A percentile compares a stretch with the other conserved stretches of the same genome.
Conservation (phyloP, 2,888 invertebrate species). For the Crossocerus cetratus region DNA sequence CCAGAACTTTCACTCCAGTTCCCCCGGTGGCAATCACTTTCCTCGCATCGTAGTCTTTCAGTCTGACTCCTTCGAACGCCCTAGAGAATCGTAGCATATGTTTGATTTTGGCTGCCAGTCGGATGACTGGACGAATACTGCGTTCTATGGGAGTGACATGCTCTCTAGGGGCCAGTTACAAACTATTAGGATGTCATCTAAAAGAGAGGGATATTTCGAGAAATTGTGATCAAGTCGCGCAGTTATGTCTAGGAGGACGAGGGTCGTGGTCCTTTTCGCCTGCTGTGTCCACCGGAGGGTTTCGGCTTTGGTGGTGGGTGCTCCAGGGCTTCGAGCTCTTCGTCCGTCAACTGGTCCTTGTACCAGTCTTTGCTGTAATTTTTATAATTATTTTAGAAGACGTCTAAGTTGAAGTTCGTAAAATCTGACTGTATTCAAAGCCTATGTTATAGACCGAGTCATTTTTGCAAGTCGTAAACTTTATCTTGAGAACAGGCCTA, state of each 20-base stretch:
- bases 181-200: slow-evolving; percentile 21
- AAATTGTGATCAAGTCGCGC: slow-evolving; percentile 27
- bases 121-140: too few relatives aligned
- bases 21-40: not conserved
- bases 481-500: too few relatives aligned
- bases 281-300: slow-evolving; percentile 77
- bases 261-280: slow-evolving; percentile 77
- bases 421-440: too few relatives aligned
- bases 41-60: not conserved
- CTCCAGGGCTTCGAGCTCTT: slow-evolving; percentile 87
- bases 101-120: too few relatives aligned
- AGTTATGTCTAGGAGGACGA: slow-evolving; percentile 51
- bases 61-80: not conserved
- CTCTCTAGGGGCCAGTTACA: too few relatives aligned
- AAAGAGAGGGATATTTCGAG: slow-evolving; percentile 41
- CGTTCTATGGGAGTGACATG: too few relatives aligned
- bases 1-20: slow-evolving; percentile 21
- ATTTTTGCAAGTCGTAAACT: too few relatives aligned
- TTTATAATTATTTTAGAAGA: too few relatives aligned
- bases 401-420: too few relatives aligned
- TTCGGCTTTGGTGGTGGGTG: slow-evolving; percentile 85
- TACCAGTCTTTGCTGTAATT: slow-evolving; percentile 91
- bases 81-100: not conserved
- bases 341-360: slow-evolving; percentile 89
- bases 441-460: too few relatives aligned